These are phyloP conservation scores for Phocides pigmalion DNA, from an alignment of 1,140 invertebrate species.

Conservation along the genomic window DNA sequence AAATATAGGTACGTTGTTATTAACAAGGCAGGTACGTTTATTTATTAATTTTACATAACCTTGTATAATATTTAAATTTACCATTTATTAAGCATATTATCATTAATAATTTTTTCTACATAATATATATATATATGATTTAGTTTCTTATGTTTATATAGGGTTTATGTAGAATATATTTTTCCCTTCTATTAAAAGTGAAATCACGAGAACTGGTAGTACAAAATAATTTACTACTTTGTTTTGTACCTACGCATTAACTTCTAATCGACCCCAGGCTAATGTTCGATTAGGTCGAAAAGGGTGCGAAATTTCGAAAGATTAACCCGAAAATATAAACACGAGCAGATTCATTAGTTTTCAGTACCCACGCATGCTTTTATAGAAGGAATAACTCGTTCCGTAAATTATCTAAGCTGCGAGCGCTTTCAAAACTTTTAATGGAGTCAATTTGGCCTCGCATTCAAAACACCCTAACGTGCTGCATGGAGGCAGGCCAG, in stretches of 20 bases:
- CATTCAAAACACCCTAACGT: slow-evolving; percentile 75
- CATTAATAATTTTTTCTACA: too few relatives aligned
- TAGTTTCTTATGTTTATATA: too few relatives aligned
- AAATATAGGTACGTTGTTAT: too few relatives aligned
- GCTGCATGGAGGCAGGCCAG: slow-evolving; percentile 57
- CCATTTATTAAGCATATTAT: too few relatives aligned
- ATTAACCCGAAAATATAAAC: slow-evolving; percentile 55
- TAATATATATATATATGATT: too few relatives aligned
- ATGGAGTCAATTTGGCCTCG: slow-evolving; percentile 79
- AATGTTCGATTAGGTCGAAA: slow-evolving; percentile 3
- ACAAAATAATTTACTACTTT: too few relatives aligned
- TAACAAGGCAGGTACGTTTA: too few relatives aligned
- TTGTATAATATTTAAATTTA: too few relatives aligned
- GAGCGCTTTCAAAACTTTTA: slow-evolving; percentile 81
- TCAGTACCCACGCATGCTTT: slow-evolving; percentile 57
- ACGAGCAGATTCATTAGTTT: slow-evolving; percentile 70
- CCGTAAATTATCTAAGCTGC: slow-evolving; percentile 80
- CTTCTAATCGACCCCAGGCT: neutral
- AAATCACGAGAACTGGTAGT: too few relatives aligned
- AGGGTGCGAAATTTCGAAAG: slow-evolving; percentile 19
- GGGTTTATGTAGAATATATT: too few relatives aligned
- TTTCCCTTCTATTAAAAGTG: too few relatives aligned
- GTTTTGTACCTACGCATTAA: neutral
- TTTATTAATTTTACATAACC: too few relatives aligned
- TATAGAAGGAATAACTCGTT: slow-evolving; percentile 66